Percentiles rank a stretch among this genome's conserved stretches.
These are phyloP conservation scores for Ypsolopha scabrella DNA, from an alignment of 2,888 invertebrate species.

Conservation along the genomic window DNA sequence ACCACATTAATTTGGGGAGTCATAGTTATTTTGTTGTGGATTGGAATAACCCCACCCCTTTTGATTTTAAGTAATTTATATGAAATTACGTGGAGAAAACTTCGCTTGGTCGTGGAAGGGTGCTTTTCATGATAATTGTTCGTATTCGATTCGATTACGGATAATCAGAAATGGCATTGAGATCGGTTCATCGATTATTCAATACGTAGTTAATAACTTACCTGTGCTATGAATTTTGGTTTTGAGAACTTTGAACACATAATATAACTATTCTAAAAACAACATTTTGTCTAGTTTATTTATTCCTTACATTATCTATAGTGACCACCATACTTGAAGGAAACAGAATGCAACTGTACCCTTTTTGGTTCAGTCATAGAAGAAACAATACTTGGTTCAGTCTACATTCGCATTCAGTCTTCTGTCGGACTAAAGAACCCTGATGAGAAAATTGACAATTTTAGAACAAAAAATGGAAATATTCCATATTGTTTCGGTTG, in stretches of 20 bases:
- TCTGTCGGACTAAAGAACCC: too few species aligned
- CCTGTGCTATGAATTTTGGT: background rate
- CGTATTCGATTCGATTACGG: slow-evolving; percentile 53
- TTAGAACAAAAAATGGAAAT: too few species aligned
- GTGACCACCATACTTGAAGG: background rate
- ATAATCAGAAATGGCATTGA: slow-evolving; percentile 33
- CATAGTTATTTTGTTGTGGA: too few species aligned
- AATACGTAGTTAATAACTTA: background rate
- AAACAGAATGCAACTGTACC: too few species aligned
- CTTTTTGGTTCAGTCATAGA: too few species aligned
- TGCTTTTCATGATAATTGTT: slow-evolving; percentile 43
- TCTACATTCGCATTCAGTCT: too few species aligned
- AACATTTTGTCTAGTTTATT: background rate
- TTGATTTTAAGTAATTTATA: slow-evolving; percentile 68
- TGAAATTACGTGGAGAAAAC: slow-evolving; percentile 50
- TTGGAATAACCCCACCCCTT: slow-evolving; percentile 21
- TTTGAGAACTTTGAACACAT: background rate
- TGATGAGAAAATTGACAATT: too few species aligned
- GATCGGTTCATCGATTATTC: slow-evolving; percentile 19
- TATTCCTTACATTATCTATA: background rate
- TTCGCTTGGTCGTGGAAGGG: slow-evolving; percentile 30
- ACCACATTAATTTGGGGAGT: too few species aligned
- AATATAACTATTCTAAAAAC: background rate
- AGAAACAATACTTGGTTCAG: too few species aligned
- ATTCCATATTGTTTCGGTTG: too few species aligned